Percentiles rank a stretch among this genome's conserved stretches.
Conservation (phyloP, 1,140 invertebrate species). For the Leptestheria dahalacensis region DNA sequence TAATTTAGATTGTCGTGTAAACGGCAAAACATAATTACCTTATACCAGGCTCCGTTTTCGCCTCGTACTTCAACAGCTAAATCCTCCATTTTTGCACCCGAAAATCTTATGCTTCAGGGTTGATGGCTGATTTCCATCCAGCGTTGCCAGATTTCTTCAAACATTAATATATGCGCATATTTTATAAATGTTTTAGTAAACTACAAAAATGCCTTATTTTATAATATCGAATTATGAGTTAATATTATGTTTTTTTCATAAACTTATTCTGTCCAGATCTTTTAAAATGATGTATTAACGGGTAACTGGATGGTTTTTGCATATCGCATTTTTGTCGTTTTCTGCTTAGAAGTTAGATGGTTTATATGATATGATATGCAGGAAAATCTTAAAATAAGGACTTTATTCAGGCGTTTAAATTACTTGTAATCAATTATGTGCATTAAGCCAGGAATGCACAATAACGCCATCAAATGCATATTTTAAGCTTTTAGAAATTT, state of each 20-base stretch:
- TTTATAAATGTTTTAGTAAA: not conserved
- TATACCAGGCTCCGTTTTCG: constrained; percentile 94
- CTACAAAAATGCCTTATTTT: not conserved
- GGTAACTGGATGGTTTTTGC: too few relatives aligned
- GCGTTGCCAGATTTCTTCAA: not conserved
- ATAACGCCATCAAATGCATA: too few relatives aligned
- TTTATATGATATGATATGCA: too few relatives aligned
- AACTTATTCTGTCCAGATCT: too few relatives aligned
- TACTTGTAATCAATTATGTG: not conserved
- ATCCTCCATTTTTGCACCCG: constrained; percentile 55
- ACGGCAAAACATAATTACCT: constrained; percentile 45
- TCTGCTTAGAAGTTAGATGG: too few relatives aligned
- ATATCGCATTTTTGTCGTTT: too few relatives aligned
- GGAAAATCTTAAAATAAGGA: too few relatives aligned
- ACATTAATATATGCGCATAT: too few relatives aligned
- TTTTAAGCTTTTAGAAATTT: too few relatives aligned
- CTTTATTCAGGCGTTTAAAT: not conserved
- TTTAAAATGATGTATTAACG: too few relatives aligned
- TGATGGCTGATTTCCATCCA: not conserved
- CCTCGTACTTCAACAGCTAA: constrained; percentile 90
- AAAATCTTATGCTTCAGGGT: not conserved
- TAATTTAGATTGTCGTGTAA: not conserved
- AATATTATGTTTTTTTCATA: not conserved
- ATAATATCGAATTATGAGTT: not conserved
- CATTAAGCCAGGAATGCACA: too few relatives aligned